Base-by-base conservation (phyloP, 2,888 invertebrate species). In the Acronicta leporina region DNA sequence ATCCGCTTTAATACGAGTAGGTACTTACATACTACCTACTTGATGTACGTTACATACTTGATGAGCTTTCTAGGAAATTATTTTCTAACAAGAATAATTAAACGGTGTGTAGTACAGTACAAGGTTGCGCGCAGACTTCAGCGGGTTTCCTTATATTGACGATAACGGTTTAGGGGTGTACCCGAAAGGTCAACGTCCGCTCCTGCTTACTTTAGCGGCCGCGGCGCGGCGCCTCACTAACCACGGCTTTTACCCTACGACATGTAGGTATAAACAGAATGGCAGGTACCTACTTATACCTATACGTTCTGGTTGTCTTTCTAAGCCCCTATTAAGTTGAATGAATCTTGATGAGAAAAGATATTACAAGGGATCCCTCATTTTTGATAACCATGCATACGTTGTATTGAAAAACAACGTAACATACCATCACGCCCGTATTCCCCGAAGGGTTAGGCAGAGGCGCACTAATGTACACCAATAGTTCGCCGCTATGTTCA, bases 111-210 rank as follows among this genome's bases (percentile, higher is more conserved):
- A n/a, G n/a, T 69, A 61, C 44, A 55, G 67, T 69, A 62, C 45
- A 61, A 62, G 54, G 75, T 79, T 77, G 80, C 75, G 80, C 76
- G 77, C 68, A 85, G 82, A 82, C 85, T 86, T 85, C 81, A 77
- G 83, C 88, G 81, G 86, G 92, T 92, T 92, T 88, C 92, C 92
- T 83, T 92, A 92, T 87, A 92, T 82, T 82, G 89, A 83, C 85
- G 85, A 87, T 94, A 94, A 92, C 93, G 92, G 94, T 91, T 75
- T 83, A 88, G 88, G 92, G 90, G 86, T 90, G 88, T 84, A 85
- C 81, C 75, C 71, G 68, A 50, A 71, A 81, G 92, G 90, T 91
- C 90, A 86, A 80, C 71, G 91, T 86, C 89, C 91, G 84, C 77
- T 83, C 87, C 87, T 85, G 84, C 82, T 83, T 80, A 81, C 79